Evolutionary conservation across 2,113 vertebrate genomes (phyloP).

Genomic region (Aegotheles bennettii): DNA sequence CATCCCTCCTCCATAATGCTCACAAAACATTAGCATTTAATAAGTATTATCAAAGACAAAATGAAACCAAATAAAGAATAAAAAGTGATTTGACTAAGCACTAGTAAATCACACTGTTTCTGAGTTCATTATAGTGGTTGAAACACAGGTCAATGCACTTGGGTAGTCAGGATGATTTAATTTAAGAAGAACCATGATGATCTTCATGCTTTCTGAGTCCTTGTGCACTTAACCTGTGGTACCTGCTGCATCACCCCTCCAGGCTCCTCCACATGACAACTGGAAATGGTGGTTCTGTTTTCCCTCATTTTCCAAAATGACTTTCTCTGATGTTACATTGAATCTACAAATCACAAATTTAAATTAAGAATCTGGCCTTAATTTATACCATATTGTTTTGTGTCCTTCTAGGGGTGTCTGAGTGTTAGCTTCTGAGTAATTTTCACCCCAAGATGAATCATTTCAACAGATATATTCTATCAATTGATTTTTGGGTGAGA

Average conservation of each 20-base stretch:
- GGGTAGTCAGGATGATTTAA: background rate
- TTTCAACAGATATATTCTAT: background rate
- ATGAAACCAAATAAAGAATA: background rate
- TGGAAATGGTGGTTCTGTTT: background rate
- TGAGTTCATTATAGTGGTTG: background rate
- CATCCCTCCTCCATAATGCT: background rate
- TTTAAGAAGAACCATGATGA: background rate
- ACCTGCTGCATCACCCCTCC: fast-evolving
- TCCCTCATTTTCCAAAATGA: background rate
- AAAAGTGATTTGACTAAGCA: background rate
- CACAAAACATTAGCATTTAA: background rate
- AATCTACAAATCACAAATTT: background rate
- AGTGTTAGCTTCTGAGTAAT: background rate
- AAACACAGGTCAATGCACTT: background rate
- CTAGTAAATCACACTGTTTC: background rate
- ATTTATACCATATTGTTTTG: background rate
- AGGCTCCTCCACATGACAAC: fast-evolving
- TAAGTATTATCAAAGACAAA: background rate
- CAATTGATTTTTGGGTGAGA: background rate
- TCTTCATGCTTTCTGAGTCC: background rate
- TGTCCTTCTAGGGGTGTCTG: background rate
- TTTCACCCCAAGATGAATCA: background rate
- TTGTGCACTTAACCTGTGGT: background rate
- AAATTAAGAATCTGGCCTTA: background rate
- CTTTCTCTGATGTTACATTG: background rate